These are phyloP conservation scores for Alligator mississippiensis DNA, from an alignment of 2,113 vertebrate species.

Conservation along the genomic window DNA sequence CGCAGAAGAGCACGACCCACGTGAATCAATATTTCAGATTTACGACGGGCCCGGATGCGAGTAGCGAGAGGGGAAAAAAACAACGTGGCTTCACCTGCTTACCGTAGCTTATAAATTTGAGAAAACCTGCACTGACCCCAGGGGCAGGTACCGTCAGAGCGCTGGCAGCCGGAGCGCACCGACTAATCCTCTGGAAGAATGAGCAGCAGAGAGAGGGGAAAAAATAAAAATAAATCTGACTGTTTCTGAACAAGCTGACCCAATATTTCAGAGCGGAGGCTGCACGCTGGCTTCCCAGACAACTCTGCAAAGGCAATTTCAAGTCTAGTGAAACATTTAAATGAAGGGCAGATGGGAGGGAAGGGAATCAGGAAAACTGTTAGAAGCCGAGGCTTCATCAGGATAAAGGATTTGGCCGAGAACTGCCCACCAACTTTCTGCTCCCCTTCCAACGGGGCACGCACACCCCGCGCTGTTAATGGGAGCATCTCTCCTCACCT, in stretches of 20 bases:
- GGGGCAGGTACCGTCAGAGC: neutral
- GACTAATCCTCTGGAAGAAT: neutral
- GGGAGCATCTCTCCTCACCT: neutral
- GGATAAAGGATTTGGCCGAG: neutral
- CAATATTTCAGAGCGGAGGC: neutral
- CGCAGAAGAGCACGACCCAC: neutral
- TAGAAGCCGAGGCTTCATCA: neutral
- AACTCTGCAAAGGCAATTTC: neutral
- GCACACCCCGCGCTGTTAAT: neutral
- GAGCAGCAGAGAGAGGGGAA: neutral
- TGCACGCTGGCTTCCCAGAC: neutral
- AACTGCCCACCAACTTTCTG: neutral
- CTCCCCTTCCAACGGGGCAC: neutral
- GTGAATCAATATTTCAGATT: neutral
- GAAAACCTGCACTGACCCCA: neutral
- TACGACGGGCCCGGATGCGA: neutral
- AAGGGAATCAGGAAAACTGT: neutral
- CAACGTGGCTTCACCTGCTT: neutral
- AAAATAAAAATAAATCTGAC: neutral
- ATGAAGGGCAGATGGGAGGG: neutral
- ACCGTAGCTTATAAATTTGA: neutral
- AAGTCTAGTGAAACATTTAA: neutral
- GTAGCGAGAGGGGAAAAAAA: neutral
- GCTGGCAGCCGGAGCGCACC: neutral
- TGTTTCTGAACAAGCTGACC: neutral